Conservation (phyloP, 53 echinoderm and acorn worm genomes). For the Holothuria scabra region DNA sequence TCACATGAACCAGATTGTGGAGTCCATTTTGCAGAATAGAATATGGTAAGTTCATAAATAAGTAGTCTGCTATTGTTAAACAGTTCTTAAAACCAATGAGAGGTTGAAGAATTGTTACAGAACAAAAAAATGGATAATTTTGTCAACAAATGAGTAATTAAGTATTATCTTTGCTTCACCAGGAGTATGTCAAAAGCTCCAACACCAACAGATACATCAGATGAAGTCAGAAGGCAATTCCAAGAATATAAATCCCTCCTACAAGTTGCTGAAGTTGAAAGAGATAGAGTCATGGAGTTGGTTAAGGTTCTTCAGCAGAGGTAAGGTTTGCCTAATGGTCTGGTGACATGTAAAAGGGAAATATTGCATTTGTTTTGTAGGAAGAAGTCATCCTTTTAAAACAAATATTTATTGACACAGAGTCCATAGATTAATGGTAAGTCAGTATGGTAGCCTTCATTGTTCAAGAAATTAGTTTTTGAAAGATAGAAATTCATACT, state of each 20-base stretch:
- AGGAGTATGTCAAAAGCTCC: slow-evolving; percentile 29
- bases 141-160: background rate
- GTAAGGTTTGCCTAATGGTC: too few species aligned
- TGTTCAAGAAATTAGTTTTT: too few species aligned
- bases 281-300: slow-evolving; percentile 89
- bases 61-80: background rate
- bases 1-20: too few species aligned
- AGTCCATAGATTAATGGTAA: too few species aligned
- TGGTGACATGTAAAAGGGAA: too few species aligned
- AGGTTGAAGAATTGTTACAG: too few species aligned
- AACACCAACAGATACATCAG: slow-evolving; percentile 9
- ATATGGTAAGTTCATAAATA: background rate
- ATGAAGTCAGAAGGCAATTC: slow-evolving; percentile 51
- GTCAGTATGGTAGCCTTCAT: too few species aligned
- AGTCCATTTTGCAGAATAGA: too few species aligned
- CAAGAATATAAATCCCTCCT: slow-evolving; percentile 86
- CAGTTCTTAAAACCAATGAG: background rate
- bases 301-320: slow-evolving; percentile 88
- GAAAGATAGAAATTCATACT: too few species aligned
- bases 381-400: too few species aligned
- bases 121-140: background rate
- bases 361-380: too few species aligned
- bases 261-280: slow-evolving; percentile 93
- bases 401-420: too few species aligned
- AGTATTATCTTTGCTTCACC: background rate